These are phyloP conservation scores for Parthenolecanium corni DNA, from an alignment of 2,888 invertebrate species.

Conservation along the genomic window DNA sequence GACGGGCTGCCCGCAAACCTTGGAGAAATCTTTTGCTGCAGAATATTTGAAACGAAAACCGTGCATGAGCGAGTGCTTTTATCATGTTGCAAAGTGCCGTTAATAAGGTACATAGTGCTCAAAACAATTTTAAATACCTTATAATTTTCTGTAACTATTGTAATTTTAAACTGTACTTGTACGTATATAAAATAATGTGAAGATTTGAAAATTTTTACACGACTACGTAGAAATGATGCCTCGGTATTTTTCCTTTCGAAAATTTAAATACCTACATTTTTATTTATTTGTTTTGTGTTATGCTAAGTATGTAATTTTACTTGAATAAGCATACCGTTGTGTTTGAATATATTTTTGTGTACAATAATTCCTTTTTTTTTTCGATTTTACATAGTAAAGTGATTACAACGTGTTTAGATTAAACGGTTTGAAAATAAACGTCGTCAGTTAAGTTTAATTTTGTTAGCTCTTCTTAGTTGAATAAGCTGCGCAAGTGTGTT, in stretches of 20 bases:
- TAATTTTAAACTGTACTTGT: not conserved
- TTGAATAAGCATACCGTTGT: conserved; percentile 23
- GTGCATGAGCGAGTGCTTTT: not conserved
- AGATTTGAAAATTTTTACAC: not conserved
- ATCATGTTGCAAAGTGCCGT: not conserved
- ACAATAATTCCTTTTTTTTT: conserved; percentile 16
- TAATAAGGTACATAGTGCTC: conserved; percentile 19
- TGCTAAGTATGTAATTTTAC: conserved; percentile 21
- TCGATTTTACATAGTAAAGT: conserved; percentile 5
- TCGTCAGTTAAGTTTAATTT: too few relatives aligned
- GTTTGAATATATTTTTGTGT: conserved; percentile 27
- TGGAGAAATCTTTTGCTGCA: conserved; percentile 44
- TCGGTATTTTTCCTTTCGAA: conserved; percentile 9
- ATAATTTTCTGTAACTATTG: conserved; percentile 5
- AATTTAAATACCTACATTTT: conserved; percentile 6
- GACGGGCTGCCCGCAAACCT: conserved; percentile 75
- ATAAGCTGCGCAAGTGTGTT: not conserved
- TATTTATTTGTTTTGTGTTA: conserved; percentile 26
- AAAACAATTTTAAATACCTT: conserved; percentile 10
- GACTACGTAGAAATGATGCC: conserved; percentile 2
- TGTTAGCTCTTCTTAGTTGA: not conserved
- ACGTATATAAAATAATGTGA: not conserved
- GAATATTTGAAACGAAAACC: not conserved
- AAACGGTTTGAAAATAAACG: not conserved
- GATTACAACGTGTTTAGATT: conserved; percentile 9